Evolutionary conservation across 2,888 invertebrate genomes (phyloP), one percentile per base, ranked within the genome.

Genomic region (Coelogynopora nodosa): DNA sequence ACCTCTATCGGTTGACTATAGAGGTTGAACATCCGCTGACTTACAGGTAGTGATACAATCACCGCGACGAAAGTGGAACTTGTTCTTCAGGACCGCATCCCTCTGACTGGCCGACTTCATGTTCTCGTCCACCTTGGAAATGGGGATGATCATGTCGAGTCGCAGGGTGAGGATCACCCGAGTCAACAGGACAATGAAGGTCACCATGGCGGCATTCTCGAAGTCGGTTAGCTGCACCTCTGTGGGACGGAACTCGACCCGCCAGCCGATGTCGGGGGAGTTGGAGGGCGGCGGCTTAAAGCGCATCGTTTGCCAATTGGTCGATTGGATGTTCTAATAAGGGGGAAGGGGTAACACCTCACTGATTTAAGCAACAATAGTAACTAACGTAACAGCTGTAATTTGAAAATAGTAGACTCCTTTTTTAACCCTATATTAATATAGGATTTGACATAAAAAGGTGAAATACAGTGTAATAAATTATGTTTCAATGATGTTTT

Each of bases 241-340:
- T 89, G 98, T 98, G 74, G 99, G 98, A 30, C 99, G 94, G 93
- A 99, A 99, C 93, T 99, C 99, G 0, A 99, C 99, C 89, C 99
- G 94, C 99, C 99, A 99, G 67, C 99, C 99, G 90, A 99, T 99
- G 84, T 96, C 94, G 5, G 97, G 96, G 91, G 97, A 95, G 23
- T 93, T 92, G 29, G 97, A 97, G 29, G 97, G 97, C 80, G 98
- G 98, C 31, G 98, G 98, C 93, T 99, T 99, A 93, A 99, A 99
- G 67, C 92, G 86, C 97, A 98, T 97, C 31, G 97, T 97, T 93
- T 98, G 98, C 98, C 98, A 98, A 93, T 98, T 98, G 30, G 98
- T 98, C 0, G 98, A 98, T 91, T 98, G 98, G 89, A 98, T 97
- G 91, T 98, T 98, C 96, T 96, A 91, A 0, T 88, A 88, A 91